Evolutionary conservation across 1,140 invertebrate species (phyloP).

Genomic region (Metaphire vulgaris): DNA sequence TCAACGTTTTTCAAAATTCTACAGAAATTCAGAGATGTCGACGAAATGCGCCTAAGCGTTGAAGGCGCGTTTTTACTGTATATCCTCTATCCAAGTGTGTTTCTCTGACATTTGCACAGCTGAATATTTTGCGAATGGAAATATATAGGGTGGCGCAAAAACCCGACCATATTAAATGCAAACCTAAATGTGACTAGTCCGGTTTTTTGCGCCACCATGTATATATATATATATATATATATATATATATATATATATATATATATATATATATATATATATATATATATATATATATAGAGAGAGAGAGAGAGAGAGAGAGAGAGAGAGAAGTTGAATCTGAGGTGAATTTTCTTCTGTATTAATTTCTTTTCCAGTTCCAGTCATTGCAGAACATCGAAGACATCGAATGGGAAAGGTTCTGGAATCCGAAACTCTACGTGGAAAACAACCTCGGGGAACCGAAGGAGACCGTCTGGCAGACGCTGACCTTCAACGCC

Average conservation of each 20-base stretch:
- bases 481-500: slow-evolving; percentile 20
- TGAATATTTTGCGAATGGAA: slow-evolving; percentile 5
- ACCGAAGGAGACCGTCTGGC: slow-evolving; percentile 30
- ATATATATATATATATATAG: slow-evolving; percentile 7
- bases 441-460: slow-evolving; percentile 30
- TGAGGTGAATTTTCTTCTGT: not conserved
- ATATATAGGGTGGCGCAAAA: slow-evolving; percentile 11
- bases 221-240: too few species aligned
- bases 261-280: slow-evolving; percentile 10
- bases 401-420: slow-evolving; percentile 30
- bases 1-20: too few species aligned
- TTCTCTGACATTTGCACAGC: too few species aligned
- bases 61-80: too few species aligned
- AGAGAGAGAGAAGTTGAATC: too few species aligned
- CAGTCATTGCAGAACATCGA: slow-evolving; percentile 5
- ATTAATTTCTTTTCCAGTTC: not conserved
- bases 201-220: too few species aligned
- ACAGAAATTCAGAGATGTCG: too few species aligned
- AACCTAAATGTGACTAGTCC: too few species aligned
- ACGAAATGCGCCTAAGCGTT: too few species aligned
- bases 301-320: too few species aligned
- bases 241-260: slow-evolving; percentile 11
- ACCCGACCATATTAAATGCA: too few species aligned
- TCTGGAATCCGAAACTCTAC: slow-evolving; percentile 31
- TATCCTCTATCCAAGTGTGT: too few species aligned